These are phyloP conservation scores for Vombatus ursinus DNA, from an alignment of 2,113 vertebrate species.

Conservation along the genomic window DNA sequence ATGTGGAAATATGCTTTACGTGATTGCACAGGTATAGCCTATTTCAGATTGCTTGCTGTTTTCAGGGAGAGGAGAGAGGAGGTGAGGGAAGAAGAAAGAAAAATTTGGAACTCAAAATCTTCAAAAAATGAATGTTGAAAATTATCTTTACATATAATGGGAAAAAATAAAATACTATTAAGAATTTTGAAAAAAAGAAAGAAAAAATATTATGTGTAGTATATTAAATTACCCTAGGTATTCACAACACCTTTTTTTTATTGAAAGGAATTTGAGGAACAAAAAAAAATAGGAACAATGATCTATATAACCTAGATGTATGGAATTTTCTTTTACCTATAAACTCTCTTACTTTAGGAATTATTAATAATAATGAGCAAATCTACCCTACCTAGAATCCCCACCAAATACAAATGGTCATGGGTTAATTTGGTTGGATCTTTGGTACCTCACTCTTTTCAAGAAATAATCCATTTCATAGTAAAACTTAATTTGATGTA, in stretches of 20 bases:
- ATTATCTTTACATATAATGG: too few relatives aligned
- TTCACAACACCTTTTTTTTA: not conserved
- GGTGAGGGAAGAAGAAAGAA: too few relatives aligned
- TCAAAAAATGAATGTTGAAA: too few relatives aligned
- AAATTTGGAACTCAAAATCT: too few relatives aligned
- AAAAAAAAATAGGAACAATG: not conserved
- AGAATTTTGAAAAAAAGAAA: too few relatives aligned
- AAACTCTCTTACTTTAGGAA: not conserved
- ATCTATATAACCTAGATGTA: not conserved
- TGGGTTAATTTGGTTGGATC: not conserved
- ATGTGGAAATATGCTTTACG: too few relatives aligned
- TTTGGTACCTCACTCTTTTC: not conserved
- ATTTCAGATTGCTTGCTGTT: too few relatives aligned
- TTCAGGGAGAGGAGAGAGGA: too few relatives aligned
- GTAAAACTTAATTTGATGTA: not conserved
- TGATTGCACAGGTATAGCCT: too few relatives aligned
- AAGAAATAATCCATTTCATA: not conserved
- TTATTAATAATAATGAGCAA: not conserved
- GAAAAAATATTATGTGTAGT: not conserved
- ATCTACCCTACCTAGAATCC: not conserved
- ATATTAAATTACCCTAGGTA: not conserved
- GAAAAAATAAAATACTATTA: too few relatives aligned
- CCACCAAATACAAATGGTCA: not conserved
- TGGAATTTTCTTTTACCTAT: not conserved
- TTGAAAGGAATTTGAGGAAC: not conserved